These are phyloP conservation scores for Astropecten irregularis DNA, from an alignment of 53 echinoderm and acorn worm species.

Conservation along the genomic window DNA sequence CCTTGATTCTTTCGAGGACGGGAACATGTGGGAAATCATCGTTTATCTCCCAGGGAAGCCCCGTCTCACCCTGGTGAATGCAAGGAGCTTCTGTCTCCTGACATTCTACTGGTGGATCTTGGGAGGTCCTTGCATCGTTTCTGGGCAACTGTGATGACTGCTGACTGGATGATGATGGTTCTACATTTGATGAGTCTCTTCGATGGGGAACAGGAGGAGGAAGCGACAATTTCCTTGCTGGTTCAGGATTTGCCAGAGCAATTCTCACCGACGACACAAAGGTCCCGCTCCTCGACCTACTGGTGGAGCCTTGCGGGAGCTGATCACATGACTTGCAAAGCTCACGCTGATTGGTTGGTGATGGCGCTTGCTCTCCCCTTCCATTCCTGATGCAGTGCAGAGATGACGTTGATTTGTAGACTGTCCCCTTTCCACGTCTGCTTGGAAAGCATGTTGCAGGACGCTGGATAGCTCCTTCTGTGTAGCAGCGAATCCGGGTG, in stretches of 20 bases:
- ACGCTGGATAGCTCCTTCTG: conserved; percentile 48
- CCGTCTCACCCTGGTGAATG: not conserved
- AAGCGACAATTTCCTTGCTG: conserved; percentile 16
- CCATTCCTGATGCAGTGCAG: not conserved
- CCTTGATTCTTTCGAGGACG: conserved; percentile 38
- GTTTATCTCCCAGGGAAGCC: conserved; percentile 35
- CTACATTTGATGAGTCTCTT: not conserved
- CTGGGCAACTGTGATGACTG: not conserved
- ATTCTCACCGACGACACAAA: conserved; percentile 35
- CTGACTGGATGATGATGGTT: not conserved
- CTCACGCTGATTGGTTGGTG: not conserved
- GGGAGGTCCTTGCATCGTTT: not conserved
- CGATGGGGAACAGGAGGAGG: not conserved
- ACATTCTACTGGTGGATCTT: not conserved
- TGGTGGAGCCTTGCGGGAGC: not conserved
- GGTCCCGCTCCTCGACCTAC: not conserved
- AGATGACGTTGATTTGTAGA: conserved; percentile 26
- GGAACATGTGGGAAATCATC: conserved; percentile 46
- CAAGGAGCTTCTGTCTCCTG: not conserved
- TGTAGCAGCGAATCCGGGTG: conserved; percentile 39
- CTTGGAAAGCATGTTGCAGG: not conserved
- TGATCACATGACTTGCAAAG: conserved; percentile 35
- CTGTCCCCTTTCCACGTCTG: not conserved
- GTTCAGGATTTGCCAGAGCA: conserved; percentile 4
- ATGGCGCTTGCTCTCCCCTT: not conserved